Percentiles rank a stretch among this genome's conserved stretches.
These are phyloP conservation scores for Heloderma charlesbogerti DNA, from an alignment of 2,113 vertebrate genomes.

Conservation along the genomic window DNA sequence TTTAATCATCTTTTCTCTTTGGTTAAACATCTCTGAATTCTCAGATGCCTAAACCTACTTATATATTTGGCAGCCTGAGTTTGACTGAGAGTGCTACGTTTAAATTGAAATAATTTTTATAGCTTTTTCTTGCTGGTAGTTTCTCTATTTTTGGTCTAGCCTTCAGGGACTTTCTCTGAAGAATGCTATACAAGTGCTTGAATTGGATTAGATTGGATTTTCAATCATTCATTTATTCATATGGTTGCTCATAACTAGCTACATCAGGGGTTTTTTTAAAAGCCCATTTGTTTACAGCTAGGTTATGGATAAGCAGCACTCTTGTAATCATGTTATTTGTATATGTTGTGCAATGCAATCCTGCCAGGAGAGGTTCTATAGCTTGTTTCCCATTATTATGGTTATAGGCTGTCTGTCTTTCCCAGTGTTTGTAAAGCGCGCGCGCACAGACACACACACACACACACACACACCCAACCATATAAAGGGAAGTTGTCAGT, in stretches of 20 bases:
- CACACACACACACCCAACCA: too few species aligned
- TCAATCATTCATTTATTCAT: conserved; percentile 35
- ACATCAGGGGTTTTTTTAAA: background rate
- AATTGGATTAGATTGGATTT: conserved; percentile 16
- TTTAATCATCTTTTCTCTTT: background rate
- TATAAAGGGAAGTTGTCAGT: background rate
- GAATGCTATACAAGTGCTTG: background rate
- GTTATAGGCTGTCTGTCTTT: background rate
- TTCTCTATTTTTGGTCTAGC: conserved; percentile 22
- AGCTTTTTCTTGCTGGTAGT: background rate
- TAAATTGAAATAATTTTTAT: conserved; percentile 5
- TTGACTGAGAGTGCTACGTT: background rate
- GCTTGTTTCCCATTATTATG: background rate
- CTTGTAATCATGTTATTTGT: conserved; percentile 35
- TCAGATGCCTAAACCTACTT: background rate
- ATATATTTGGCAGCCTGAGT: conserved; percentile 7
- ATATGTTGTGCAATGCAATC: background rate
- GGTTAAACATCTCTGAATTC: background rate
- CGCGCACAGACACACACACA: too few species aligned
- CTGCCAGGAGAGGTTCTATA: conserved; percentile 14
- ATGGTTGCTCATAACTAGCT: background rate
- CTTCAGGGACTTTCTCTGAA: background rate
- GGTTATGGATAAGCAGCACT: conserved; percentile 1
- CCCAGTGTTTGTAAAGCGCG: background rate
- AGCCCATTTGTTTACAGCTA: conserved; percentile 2